Evolutionary conservation across 2,797 vertebrate genomes (phyloP), one percentile per base, ranked within the genome.

Genomic region (Sebastes iracundus): DNA sequence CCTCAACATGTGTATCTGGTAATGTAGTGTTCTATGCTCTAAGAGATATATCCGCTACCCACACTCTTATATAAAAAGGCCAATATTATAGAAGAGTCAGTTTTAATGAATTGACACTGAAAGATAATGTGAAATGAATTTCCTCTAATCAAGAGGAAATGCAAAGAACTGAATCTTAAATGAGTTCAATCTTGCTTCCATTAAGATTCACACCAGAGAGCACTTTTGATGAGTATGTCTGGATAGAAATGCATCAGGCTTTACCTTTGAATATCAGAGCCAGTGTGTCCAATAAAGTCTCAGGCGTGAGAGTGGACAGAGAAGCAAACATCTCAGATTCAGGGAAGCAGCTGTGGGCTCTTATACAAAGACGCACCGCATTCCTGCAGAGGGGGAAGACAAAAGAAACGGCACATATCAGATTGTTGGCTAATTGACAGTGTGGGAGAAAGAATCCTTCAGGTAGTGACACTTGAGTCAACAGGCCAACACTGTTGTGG

Each of bases 191-290:
- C 11, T 63, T 4, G 49, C 25, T 56, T 80, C 52, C 10, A 87
- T 84, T 84, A 80, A 59, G 64, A 72, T 18, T 74, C 18, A 4
- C 18, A 32, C 13, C 16, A 7, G 65, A 74, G 52, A 78, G 58
- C 80, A 68, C 82, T 83, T 60, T 14, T 42, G 23, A 53, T 20
- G 6, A 61, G 2, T 8, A 61, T 32, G 12, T 77, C 28, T 68
- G 38, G 25, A 66, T 4, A 67, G 2, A 32, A 66, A 66, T 11
- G 28, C 4, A 28, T 32, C 6, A 42, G 60, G 9, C 20, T 68
- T 93, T 95, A 99, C 98, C 98, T 96, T 94, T 97, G 83, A 97
- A 97, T 80, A 99, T 94, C 46, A 90, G 90, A 87, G 93, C 96
- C 83, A 99, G 85, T 7, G 97, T 83, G 58, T 65, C 77, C 90